phyloP scores from a whole-genome alignment of 2,797 vertebrate genomes.

The Peromyscus melanophrys region DNA sequence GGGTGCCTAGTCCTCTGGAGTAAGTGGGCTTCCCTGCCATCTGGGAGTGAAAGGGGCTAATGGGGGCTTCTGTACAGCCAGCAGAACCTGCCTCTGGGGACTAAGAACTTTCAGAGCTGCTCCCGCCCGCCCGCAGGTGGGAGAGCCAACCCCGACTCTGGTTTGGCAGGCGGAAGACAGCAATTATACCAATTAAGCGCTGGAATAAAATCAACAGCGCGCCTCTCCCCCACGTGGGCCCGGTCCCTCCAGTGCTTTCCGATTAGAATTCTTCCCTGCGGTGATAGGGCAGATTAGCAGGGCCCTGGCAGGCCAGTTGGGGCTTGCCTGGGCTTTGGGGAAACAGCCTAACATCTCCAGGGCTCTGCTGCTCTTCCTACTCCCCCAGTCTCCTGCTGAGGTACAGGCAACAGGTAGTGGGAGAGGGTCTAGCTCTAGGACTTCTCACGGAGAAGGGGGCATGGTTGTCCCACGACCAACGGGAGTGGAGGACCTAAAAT shows the following conservation, averaged over 20 bases:
- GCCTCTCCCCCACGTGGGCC: slow-evolving; percentile 87
- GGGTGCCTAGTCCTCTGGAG: not conserved
- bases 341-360: slow-evolving; percentile 83
- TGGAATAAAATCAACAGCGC: slow-evolving; percentile 87
- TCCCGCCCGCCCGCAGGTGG: slow-evolving; percentile 77
- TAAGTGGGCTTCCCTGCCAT: not conserved
- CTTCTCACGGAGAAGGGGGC: too few relatives aligned
- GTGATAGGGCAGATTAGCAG: slow-evolving; percentile 88
- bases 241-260: slow-evolving; percentile 83
- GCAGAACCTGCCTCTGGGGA: not conserved
- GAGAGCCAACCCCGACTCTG: slow-evolving; percentile 78
- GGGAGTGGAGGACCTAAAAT: not conserved
- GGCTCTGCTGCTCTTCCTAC: slow-evolving; percentile 67
- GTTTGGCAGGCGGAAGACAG: slow-evolving; percentile 88
- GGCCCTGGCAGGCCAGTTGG: slow-evolving; percentile 83
- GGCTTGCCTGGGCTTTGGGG: slow-evolving; percentile 84
- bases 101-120: slow-evolving; percentile 9
- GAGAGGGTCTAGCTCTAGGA: not conserved
- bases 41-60: not conserved
- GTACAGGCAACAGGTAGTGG: not conserved
- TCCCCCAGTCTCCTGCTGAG: not conserved
- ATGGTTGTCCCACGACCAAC: not conserved
- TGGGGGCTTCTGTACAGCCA: not conserved
- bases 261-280: slow-evolving; percentile 89
- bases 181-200: slow-evolving; percentile 91